Percentiles rank a stretch among this genome's conserved stretches.
Conservation (phyloP, 2,888 invertebrate genomes). For the Clostera curtula region DNA sequence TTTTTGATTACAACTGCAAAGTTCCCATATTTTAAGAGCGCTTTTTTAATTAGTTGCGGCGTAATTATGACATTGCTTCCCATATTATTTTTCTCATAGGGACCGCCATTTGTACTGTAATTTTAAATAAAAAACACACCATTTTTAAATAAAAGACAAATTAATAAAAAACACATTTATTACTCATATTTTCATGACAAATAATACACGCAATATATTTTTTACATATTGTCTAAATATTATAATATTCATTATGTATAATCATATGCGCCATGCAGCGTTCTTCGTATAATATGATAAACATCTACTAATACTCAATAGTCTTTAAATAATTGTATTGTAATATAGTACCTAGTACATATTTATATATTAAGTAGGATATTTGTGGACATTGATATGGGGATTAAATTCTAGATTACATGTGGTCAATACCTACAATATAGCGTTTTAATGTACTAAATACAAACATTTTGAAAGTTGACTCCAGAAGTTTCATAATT, state of each 20-base stretch:
- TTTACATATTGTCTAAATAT: constrained; percentile 20
- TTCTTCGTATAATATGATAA: constrained; percentile 11
- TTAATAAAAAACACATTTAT: constrained; percentile 35
- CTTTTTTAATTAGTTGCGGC: too few relatives aligned
- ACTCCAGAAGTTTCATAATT: too few relatives aligned
- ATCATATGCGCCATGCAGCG: constrained; percentile 9
- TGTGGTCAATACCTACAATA: constrained; percentile 9
- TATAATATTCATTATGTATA: too few relatives aligned
- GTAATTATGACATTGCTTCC: too few relatives aligned
- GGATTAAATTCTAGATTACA: constrained; percentile 13
- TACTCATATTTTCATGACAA: constrained; percentile 37
- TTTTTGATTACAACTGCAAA: too few relatives aligned
- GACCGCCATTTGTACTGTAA: too few relatives aligned
- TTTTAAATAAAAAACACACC: too few relatives aligned
- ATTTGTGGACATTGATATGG: constrained; percentile 20
- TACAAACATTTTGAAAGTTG: not conserved
- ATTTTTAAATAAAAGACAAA: constrained; percentile 12
- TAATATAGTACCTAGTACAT: constrained; percentile 14
- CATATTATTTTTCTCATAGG: too few relatives aligned
- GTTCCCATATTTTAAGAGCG: too few relatives aligned
- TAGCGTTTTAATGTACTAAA: constrained; percentile 7
- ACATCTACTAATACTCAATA: constrained; percentile 17
- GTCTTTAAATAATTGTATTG: constrained; percentile 21
- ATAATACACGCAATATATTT: constrained; percentile 38
- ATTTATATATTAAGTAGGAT: constrained; percentile 11